Percentiles rank a stretch among this genome's conserved stretches.
Conservation (phyloP, 2,113 vertebrate genomes). For the Proteles cristata region DNA sequence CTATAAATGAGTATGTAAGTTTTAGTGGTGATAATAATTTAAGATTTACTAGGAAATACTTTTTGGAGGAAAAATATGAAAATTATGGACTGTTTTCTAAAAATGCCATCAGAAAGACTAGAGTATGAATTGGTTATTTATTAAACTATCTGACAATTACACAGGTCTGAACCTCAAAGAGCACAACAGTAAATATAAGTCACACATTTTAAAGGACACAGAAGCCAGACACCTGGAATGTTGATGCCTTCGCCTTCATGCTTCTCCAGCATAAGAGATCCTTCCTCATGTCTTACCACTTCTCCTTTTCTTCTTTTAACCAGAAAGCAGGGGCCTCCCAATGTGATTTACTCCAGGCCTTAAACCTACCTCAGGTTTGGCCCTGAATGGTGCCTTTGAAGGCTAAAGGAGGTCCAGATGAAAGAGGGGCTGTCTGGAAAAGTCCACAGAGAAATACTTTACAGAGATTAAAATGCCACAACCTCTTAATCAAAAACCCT, state of each 20-base stretch:
- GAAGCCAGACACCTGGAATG: not conserved
- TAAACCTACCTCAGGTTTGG: conserved; percentile 56
- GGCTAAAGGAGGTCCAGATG: conserved; percentile 73
- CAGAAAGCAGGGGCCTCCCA: not conserved
- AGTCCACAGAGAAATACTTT: conserved; percentile 54
- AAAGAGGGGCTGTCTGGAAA: conserved; percentile 58
- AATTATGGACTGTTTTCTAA: not conserved
- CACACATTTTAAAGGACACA: not conserved
- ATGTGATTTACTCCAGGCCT: conserved; percentile 75
- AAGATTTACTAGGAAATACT: not conserved
- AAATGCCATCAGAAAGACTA: not conserved
- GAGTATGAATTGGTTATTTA: not conserved
- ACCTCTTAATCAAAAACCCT: conserved; percentile 67
- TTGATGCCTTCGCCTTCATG: not conserved
- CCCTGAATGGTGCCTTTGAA: conserved; percentile 68
- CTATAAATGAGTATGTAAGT: not conserved
- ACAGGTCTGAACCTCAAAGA: not conserved
- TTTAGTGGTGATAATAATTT: conserved; percentile 8
- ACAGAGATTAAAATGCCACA: conserved; percentile 69
- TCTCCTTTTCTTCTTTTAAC: conserved; percentile 36
- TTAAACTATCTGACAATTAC: not conserved
- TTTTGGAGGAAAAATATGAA: conserved; percentile 42
- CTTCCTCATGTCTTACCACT: not conserved
- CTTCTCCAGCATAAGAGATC: not conserved
- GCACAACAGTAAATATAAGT: not conserved